Base-by-base conservation (phyloP, 2,888 invertebrate genomes). In the Trimorus sp. region DNA sequence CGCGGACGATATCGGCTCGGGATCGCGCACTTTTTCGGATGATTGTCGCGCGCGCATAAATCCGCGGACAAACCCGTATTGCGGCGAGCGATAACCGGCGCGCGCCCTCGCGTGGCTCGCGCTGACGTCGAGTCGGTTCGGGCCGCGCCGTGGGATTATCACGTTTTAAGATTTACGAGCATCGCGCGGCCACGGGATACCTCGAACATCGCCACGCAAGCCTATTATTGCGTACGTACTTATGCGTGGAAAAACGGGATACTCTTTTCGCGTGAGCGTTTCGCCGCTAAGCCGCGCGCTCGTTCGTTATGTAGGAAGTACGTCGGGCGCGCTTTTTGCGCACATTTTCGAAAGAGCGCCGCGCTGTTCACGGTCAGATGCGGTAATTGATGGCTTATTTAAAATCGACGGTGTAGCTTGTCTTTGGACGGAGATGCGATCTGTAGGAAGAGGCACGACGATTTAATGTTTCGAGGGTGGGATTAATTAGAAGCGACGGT, bases 121-220 rank as follows among this genome's bases (percentile, higher is more conserved):
- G 26, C 26, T 56, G 42, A 58, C 62, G 63, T 40, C 53, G 60
- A 26, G 26, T 4, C 4, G 26, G 2, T 26, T 26, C 26, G 26
- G 26, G 4, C 59, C 53, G 48, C 51, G 58, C 56, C 65, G 75
- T 75, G 66, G 66, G 75, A 75, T 75, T 75, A 75, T 75, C 75
- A 74, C 73, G 73, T 73, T 11, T 56, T 26, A 38, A 73, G 73
- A 73, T 73, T 73, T 73, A 73, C 73, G 73, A 65, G 63, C 73
- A 5, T 38, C 11, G 54, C 15, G 63, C 62, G 63, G 54, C 63
- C 48, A 48, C 73, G 63, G 73, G 63, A 56, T 63, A 63, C 16
- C 11, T 26, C 73, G 38, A 70, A 70, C 59, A 70, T 49, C 59
- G 59, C 70, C 60, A 65, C 58, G 74, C 74, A 56, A 65, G 56